phyloP scores from a whole-genome alignment of 2,113 vertebrate species.

The Forbesichthys agassizii region DNA sequence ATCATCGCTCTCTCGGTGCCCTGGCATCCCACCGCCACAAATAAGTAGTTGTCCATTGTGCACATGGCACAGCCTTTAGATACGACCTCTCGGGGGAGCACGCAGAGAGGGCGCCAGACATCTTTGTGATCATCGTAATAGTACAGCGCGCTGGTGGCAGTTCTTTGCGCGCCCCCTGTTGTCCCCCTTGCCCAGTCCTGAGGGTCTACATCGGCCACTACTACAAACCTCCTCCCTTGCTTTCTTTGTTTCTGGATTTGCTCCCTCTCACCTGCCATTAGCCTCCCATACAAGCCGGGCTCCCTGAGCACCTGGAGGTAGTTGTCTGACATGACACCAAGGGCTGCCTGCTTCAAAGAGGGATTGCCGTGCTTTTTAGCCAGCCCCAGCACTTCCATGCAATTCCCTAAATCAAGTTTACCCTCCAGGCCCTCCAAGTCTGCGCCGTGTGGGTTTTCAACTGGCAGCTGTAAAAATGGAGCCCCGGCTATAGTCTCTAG shows the following conservation, averaged over 20 bases:
- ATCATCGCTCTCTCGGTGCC: constrained; percentile 54
- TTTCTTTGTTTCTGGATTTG: constrained; percentile 79
- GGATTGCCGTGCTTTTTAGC: constrained; percentile 80
- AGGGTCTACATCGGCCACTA: constrained; percentile 81
- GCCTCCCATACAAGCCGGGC: constrained; percentile 76
- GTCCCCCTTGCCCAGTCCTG: constrained; percentile 59
- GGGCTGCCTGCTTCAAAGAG: constrained; percentile 76
- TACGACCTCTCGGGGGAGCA: constrained; percentile 80
- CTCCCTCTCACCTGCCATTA: constrained; percentile 83
- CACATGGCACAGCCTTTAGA: constrained; percentile 85
- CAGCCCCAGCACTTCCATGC: constrained; percentile 77
- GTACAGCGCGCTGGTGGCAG: constrained; percentile 76
- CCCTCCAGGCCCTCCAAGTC: constrained; percentile 63
- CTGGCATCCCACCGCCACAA: constrained; percentile 86
- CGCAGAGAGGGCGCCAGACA: constrained; percentile 79
- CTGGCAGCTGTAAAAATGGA: constrained; percentile 60
- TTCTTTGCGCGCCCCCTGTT: constrained; percentile 34
- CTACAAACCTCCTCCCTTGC: constrained; percentile 73
- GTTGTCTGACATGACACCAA: constrained; percentile 88
- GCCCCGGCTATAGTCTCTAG: constrained; percentile 52
- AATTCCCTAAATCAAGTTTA: constrained; percentile 87
- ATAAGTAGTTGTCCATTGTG: constrained; percentile 94
- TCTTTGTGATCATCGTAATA: constrained; percentile 83
- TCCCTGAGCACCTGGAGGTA: constrained; percentile 87
- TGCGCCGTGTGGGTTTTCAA: constrained; percentile 33